Conservation (phyloP, 1,140 invertebrate genomes). For the Odontomachus brunneus region DNA sequence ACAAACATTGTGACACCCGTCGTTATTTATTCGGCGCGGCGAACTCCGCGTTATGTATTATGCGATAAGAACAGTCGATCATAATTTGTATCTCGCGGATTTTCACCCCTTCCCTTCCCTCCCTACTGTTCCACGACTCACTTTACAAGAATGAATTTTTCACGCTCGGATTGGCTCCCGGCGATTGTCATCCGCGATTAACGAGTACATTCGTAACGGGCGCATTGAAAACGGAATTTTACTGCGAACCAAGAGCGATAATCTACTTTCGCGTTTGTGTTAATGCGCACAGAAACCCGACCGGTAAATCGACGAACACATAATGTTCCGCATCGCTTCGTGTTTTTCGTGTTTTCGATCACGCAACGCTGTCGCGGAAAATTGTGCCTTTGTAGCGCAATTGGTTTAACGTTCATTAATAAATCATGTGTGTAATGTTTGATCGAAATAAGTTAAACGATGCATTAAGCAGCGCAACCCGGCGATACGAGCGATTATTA, state of each 20-base stretch:
- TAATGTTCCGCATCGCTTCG: background rate
- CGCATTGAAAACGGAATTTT: conserved; percentile 35
- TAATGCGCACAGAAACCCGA: conserved; percentile 38
- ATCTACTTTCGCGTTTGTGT: conserved; percentile 39
- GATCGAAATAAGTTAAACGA: conserved; percentile 51
- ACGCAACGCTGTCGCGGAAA: conserved; percentile 16
- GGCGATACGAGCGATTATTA: conserved; percentile 23
- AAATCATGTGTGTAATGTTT: conserved; percentile 45
- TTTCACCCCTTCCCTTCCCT: too few relatives aligned
- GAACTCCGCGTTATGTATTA: background rate
- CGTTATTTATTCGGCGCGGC: conserved; percentile 29
- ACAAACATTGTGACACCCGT: conserved; percentile 17
- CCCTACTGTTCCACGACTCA: too few relatives aligned
- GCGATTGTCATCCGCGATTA: conserved; percentile 38
- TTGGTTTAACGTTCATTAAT: conserved; percentile 39
- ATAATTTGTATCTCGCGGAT: conserved; percentile 40
- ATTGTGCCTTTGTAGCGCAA: conserved; percentile 40
- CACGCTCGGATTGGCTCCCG: conserved; percentile 17
- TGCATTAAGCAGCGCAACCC: conserved; percentile 23
- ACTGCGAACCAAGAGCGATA: conserved; percentile 36
- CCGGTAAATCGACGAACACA: conserved; percentile 39
- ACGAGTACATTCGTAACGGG: conserved; percentile 30
- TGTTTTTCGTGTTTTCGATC: conserved; percentile 41
- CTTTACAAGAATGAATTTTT: conserved; percentile 47
- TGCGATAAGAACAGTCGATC: conserved; percentile 32